Evolutionary conservation across 2,113 vertebrate species (phyloP).

Genomic region (Bagarius yarrelli): DNA sequence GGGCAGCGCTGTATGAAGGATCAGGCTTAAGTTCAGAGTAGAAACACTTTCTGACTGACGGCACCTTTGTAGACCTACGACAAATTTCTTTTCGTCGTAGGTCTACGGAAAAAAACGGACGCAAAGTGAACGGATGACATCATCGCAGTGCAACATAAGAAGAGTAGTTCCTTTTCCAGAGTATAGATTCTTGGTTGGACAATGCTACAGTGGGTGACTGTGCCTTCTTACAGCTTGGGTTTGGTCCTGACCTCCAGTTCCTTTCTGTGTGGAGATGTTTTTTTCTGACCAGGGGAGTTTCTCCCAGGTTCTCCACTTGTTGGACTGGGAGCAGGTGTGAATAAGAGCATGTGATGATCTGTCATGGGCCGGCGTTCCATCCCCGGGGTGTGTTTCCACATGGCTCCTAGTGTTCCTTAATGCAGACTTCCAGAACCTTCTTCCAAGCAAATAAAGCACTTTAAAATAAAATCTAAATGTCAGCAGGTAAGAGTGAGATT

Average conservation of each 20-base stretch:
- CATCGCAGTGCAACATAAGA: background rate
- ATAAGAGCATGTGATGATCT: background rate
- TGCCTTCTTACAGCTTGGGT: background rate
- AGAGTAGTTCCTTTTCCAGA: background rate
- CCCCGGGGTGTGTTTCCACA: no score
- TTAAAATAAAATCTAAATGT: no score
- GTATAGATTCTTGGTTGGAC: no score
- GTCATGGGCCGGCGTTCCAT: background rate
- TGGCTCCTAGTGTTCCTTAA: background rate
- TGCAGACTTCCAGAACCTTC: no score
- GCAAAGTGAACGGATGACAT: background rate
- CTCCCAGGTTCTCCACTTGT: background rate
- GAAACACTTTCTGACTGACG: background rate
- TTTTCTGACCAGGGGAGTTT: background rate
- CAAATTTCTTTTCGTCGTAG: no score
- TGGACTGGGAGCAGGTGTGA: no score
- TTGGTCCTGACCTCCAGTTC: background rate
- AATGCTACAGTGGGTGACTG: background rate
- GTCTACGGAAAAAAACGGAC: no score
- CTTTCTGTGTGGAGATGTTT: background rate
- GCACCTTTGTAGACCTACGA: conserved; percentile 4
- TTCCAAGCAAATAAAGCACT: no score
- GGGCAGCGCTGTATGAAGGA: conserved; percentile 17
- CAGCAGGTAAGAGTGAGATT: background rate
- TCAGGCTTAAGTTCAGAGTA: background rate